Base-by-base conservation (phyloP, 2,888 invertebrate species). In the Caenorhabditis sp. region DNA sequence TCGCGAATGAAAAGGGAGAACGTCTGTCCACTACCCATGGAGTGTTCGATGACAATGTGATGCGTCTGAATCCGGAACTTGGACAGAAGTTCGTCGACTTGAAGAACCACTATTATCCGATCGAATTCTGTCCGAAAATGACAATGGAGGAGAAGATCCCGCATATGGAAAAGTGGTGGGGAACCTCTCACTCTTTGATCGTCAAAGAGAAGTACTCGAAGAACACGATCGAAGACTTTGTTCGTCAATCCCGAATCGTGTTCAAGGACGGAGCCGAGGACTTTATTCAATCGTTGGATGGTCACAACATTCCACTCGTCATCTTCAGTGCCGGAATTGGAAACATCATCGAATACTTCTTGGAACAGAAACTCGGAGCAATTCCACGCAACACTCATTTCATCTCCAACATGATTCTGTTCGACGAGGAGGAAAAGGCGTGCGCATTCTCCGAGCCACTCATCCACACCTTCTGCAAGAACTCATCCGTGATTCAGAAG, bases 381-480 rank as follows among this genome's bases (percentile, higher is more conserved):
- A 77, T 84, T 19, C 91, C 91, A 14, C 44, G 64, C 22, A 91
- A 91, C 76, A 81, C 90, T 47, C 92, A 92, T 79, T 81, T 92
- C 72, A 90, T 92, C 41, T 89, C 90, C 49, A 92, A 92, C 81
- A 89, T 90, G 89, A 92, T 92, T 91, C 58, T 81, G 47, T 92
- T 88, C 80, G 88, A 91, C 61, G 88, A 90, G 22, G 77, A 90
- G 44, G 90, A 89, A 22, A 90, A 90, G 28, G 91, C 94, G 80
- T 86, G 90, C 41, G 94, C 93, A 10, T 96, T 97, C 91, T 94
- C 95, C 89, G 95, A 95, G 72, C 94, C 95, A 38, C 93, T 96
- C 49, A 97, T 98, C 85, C 97, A 98, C 93, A 95, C 96, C 0
- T 96, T 95, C 93, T 98, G 97, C 93, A 98, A 98, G 93, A 97